phyloP scores from a whole-genome alignment of 2,888 invertebrate genomes.

The Himalopsyche kuldschensis region DNA sequence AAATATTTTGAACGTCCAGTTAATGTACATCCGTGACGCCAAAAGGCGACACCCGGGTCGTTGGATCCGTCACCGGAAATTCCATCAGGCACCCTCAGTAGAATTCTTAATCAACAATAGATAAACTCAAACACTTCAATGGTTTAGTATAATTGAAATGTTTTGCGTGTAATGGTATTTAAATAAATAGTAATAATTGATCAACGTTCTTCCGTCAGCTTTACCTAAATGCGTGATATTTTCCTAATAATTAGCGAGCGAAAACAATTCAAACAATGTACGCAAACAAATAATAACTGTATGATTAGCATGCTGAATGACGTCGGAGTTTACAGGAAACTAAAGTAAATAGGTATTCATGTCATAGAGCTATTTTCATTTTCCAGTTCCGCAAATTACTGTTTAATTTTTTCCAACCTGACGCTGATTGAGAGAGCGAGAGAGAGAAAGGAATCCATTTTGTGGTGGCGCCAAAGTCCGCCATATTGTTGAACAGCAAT shows the following conservation, averaged over 20 bases:
- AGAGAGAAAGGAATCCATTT: not conserved
- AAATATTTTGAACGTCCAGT: too few species aligned
- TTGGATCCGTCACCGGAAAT: too few species aligned
- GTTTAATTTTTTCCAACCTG: conserved; percentile 6
- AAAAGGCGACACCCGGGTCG: too few species aligned
- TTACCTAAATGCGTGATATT: not conserved
- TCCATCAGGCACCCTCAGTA: too few species aligned
- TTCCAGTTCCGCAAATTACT: not conserved
- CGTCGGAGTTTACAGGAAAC: not conserved
- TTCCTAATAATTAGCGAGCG: not conserved
- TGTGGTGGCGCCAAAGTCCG: not conserved
- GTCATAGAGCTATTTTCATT: not conserved
- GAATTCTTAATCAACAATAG: too few species aligned
- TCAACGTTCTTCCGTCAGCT: not conserved
- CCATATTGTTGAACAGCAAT: not conserved
- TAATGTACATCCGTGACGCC: too few species aligned
- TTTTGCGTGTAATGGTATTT: too few species aligned
- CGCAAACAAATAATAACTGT: not conserved
- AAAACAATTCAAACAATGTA: not conserved
- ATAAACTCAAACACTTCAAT: too few species aligned
- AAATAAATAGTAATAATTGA: too few species aligned
- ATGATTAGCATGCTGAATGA: not conserved
- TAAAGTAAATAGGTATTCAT: not conserved
- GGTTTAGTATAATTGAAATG: too few species aligned
- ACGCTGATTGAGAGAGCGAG: not conserved